A percentile compares a stretch with the other conserved stretches of the same genome.
Conservation (phyloP, 1,140 invertebrate species). For the Ruditapes philippinarum region DNA sequence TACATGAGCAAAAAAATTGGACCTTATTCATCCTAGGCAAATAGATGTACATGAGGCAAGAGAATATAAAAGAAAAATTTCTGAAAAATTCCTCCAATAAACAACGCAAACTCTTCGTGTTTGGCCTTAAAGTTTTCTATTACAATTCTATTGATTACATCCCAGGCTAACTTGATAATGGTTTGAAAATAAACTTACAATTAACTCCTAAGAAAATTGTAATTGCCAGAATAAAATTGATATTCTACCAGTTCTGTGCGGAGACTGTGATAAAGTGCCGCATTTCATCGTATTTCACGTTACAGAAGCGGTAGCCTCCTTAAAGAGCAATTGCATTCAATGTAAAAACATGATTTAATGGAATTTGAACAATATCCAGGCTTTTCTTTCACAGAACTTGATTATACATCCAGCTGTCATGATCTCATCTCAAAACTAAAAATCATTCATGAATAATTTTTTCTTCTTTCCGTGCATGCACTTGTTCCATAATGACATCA, state of each 20-base stretch:
- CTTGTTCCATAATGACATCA: too few species aligned
- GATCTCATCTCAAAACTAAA: too few species aligned
- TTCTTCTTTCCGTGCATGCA: too few species aligned
- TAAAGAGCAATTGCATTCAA: background rate
- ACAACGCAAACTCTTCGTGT: too few species aligned
- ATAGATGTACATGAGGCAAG: too few species aligned
- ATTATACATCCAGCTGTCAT: background rate
- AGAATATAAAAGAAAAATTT: too few species aligned
- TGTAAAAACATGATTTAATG: conserved; percentile 10
- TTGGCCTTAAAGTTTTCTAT: background rate
- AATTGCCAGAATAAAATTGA: conserved; percentile 19
- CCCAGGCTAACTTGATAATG: conserved; percentile 1
- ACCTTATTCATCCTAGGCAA: too few species aligned
- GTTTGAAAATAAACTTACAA: conserved; percentile 28
- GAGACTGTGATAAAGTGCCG: background rate
- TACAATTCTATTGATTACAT: background rate
- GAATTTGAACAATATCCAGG: background rate
- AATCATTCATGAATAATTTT: too few species aligned
- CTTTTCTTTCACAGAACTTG: background rate
- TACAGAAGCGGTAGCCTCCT: background rate
- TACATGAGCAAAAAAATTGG: too few species aligned
- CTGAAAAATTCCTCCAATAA: too few species aligned
- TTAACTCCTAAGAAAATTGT: conserved; percentile 26
- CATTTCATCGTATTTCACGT: background rate
- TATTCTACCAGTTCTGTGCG: background rate